Evolutionary conservation across 2,797 vertebrate species (phyloP), one percentile per base, ranked within the genome.

Genomic region (Acridotheres tristis): DNA sequence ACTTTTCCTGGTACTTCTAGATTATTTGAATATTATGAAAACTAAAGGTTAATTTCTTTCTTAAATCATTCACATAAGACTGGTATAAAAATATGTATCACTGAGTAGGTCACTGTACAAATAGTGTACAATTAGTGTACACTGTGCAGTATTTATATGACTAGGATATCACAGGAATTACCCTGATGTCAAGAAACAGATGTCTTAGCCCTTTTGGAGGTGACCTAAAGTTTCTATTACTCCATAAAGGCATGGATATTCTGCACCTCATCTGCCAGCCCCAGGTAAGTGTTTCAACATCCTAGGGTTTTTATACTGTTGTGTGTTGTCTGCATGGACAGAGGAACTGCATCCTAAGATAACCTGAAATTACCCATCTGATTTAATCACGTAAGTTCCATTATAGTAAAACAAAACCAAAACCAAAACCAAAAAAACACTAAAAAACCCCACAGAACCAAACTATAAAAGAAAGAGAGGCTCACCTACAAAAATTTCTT

Each of bases 281-380:
- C 43, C 19, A 17, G 48, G 36, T 54, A 36, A 61, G 26, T 7
- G 16, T 54, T 11, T 21, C 16, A 21, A 40, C 6, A 30, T 17
- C 8, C 10, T 25, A 40, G 11, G 7, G 18, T 20, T 21, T 26
- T 62, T 57, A 7, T 1, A 11, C 8, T 18, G 10, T 14, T 29
- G 15, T 2, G 2, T 0, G 0, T 18, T 77, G 11, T 57, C 78
- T 13, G 5, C 7, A 43, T 8, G 8, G 40, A 11, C 8, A 25
- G 34, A 17, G 36, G 67, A 76, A 57, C 11, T 42, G 7, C 34
- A 65, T 65, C 12, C 43, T 65, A 34, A 72, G 30, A 16, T n/a
- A 78, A 65, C 5, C 34, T 68, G 21, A 18, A 38, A 17, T 48
- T 61, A 16, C 7, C 5, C 5, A 40, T 40, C 26, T 78, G 71